Evolutionary conservation across 2,113 vertebrate genomes (phyloP), one percentile per base, ranked within the genome.

Genomic region (Narcine bancroftii): DNA sequence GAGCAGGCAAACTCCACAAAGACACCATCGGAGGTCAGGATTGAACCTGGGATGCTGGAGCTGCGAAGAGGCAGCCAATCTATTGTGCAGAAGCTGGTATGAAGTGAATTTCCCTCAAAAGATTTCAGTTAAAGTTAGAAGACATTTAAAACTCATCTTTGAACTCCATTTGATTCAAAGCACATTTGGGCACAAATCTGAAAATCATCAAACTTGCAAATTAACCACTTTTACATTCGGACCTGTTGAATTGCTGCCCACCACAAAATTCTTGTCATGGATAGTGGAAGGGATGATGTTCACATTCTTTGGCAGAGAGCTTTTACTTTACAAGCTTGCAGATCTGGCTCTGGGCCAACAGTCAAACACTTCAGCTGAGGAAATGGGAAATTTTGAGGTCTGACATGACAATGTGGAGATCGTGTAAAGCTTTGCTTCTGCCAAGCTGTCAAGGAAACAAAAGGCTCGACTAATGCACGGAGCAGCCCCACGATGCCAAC

Each of bases 381-480:
- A 65, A 94, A 71, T 45, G 92, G 93, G 92, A 94, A 94, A 79
- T 0, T 10, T 93, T 89, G 65, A 92, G 29, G 66, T 92, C 79
- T 92, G 15, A 60, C 29, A 75, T 93, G 69, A 93, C 92, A 92
- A 75, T 92, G 93, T 66, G 65, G 73, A 92, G 65, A 71, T 92
- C 45, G 47, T 26, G 56, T 47, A 81, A 75, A 93, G 24, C 0
- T 81, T 93, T 93, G 92, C 50, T 92, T 79, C 77, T 93, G 71
- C 42, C 92, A 94, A 94, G 93, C 93, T 94, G 66, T 60, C 92
- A 69, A 13, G 1, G 92, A 47, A 89, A 65, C 89, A 93, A 26
- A 76, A 75, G 93, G 53, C 42, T 50, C 13, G 33, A 26, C 36
- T 93, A 56, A 92, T 73, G 76, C 71, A 92, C 21, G 21, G 77